Percentiles rank a stretch among this genome's conserved stretches.
Conservation (phyloP, 30 jellyfish, hydroid and myxozoan species). For the Catostylus mosaicus region DNA sequence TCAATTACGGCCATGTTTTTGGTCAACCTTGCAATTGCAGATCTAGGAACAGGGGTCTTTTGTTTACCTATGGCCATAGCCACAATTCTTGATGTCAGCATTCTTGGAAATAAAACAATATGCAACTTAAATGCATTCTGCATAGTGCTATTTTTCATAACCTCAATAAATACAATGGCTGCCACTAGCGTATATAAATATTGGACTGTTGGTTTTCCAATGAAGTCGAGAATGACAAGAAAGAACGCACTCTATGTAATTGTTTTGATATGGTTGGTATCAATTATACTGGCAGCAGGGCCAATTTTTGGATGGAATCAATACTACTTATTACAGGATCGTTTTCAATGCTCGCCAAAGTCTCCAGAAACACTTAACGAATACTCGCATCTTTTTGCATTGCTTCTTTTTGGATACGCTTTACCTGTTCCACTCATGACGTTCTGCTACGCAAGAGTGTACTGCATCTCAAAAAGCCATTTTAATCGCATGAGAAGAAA, state of each 20-base stretch:
- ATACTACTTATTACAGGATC: slow-evolving; percentile 34
- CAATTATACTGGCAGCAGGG: slow-evolving; percentile 71
- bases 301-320: slow-evolving; percentile 88
- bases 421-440: slow-evolving; percentile 55
- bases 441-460: slow-evolving; percentile 60
- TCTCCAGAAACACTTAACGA: slow-evolving; percentile 23
- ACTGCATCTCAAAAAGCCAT: slow-evolving; percentile 50
- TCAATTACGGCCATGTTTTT: slow-evolving; percentile 63
- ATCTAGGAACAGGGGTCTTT: slow-evolving; percentile 66
- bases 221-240: slow-evolving; percentile 19
- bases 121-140: slow-evolving; percentile 69
- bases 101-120: slow-evolving; percentile 5
- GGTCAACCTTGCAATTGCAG: slow-evolving; percentile 55
- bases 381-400: slow-evolving; percentile 22
- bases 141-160: slow-evolving; percentile 51
- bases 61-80: slow-evolving; percentile 71
- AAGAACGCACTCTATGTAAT: slow-evolving; percentile 16
- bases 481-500: slow-evolving; percentile 45
- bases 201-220: slow-evolving; percentile 45
- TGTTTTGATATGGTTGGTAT: slow-evolving; percentile 42
- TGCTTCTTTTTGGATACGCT: slow-evolving; percentile 53
- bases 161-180: slow-evolving; percentile 61
- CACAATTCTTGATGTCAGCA: slow-evolving; percentile 32
- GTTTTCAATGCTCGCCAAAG: slow-evolving; percentile 72
- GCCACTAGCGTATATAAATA: slow-evolving; percentile 67